Evolutionary conservation across 2,797 vertebrate genomes (phyloP), one percentile per base, ranked within the genome.

Genomic region (Perodicticus potto): DNA sequence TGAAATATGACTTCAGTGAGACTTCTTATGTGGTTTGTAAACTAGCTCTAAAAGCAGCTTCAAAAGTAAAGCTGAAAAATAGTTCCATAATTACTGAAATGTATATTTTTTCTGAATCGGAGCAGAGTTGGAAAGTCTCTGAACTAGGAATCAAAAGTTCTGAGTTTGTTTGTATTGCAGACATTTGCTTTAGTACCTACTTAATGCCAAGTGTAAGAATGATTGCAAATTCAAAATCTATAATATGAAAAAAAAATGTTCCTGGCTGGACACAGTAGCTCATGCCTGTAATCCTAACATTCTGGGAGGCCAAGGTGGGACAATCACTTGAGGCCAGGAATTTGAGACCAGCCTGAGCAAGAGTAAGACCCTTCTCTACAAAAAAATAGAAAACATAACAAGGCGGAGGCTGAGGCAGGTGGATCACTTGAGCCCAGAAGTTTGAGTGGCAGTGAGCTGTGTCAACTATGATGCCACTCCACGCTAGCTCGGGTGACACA

Each of bases 11-110:
- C 43, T 69, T 95, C 84, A 81, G 45, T 93, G 86, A 85, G 74
- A 90, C 69, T 83, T 95, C 73, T 93, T 93, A 70, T 92, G 87
- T 94, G 84, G 89, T 88, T 95, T 97, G 43, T 93, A 83, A 92
- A 70, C 69, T 86, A 74, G 22, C 63, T 96, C 57, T 78, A 20
- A 92, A 76, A 89, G 63, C 82, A 89, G 40, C 83, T 96, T 94
- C 85, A 69, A 53, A 89, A 87, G 55, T 76, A 83, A 78, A 95
- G 53, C 17, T 76, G 69, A 86, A 82, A 43, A 40, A 72, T 45
- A 32, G 53, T 53, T 89, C 70, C 29, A 7, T 80, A n/a, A 53
- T 92, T 34, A 49, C 67, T 91, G 89, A 55, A 69, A 25, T 59
- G 67, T 70, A 67, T 61, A 22, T 23, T 82, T 57, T 45, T 87